phyloP scores from a whole-genome alignment of 2,113 vertebrate genomes.

The Xenopus tropicalis region UCB_Xtro_10.0 CM004444.2:1133501-1134000 shows the following conservation, averaged over 20 bases:
- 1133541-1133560: constrained; percentile 75
- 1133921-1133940: constrained; percentile 68
- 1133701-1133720: background rate
- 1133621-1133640: constrained; percentile 66
- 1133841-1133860: constrained; percentile 71
- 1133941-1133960: constrained; percentile 67
- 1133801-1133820: constrained; percentile 59
- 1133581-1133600: constrained; percentile 79
- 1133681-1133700: constrained; percentile 65
- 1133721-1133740: no score
- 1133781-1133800: background rate
- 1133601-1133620: constrained; percentile 72
- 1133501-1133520: constrained; percentile 48
- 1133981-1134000: background rate
- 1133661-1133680: constrained; percentile 72
- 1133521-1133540: constrained; percentile 77
- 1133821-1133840: constrained; percentile 73
- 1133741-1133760: background rate
- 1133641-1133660: constrained; percentile 72
- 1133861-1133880: constrained; percentile 73
- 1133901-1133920: constrained; percentile 70
- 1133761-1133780: background rate
- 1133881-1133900: constrained; percentile 75
- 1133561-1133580: constrained; percentile 74
- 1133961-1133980: background rate